Conservation (phyloP, 2,888 invertebrate species). For the Mamestra brassicae region DNA sequence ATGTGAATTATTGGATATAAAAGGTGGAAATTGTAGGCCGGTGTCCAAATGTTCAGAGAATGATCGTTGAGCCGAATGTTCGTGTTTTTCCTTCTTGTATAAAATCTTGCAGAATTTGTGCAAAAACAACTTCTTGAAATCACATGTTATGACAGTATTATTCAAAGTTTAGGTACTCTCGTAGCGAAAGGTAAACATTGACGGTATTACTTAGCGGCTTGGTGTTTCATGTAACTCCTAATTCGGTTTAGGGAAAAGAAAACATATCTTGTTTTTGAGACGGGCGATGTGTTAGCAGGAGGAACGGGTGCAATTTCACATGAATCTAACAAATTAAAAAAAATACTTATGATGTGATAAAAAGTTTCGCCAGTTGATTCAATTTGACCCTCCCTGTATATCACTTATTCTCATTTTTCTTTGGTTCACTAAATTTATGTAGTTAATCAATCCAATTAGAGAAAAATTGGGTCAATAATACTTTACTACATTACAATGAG, state of each 20-base stretch:
- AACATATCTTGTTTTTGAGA: not conserved
- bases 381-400: too few relatives aligned
- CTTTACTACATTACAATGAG: conserved; percentile 3
- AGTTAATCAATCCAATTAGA: too few relatives aligned
- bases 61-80: conserved; percentile 18
- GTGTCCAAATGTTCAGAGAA: conserved; percentile 43
- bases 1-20: conserved; percentile 61
- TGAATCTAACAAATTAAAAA: too few relatives aligned
- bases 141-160: conserved; percentile 5
- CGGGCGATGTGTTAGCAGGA: not conserved
- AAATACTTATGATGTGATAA: too few relatives aligned
- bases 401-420: too few relatives aligned
- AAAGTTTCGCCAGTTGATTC: too few relatives aligned
- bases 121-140: conserved; percentile 31
- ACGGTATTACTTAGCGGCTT: conserved; percentile 7
- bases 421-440: too few relatives aligned
- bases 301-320: too few relatives aligned
- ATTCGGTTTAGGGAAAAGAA: conserved; percentile 9
- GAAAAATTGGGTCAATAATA: conserved; percentile 15
- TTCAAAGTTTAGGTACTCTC: conserved; percentile 14
- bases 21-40: conserved; percentile 60
- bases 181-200: conserved; percentile 20
- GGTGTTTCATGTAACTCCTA: conserved; percentile 12
- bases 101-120: conserved; percentile 30
- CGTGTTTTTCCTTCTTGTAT: conserved; percentile 6